A percentile compares a stretch with the other conserved stretches of the same genome.
Evolutionary conservation across 2,888 invertebrate genomes (phyloP).

Genomic region (Phengaris alcon): DNA sequence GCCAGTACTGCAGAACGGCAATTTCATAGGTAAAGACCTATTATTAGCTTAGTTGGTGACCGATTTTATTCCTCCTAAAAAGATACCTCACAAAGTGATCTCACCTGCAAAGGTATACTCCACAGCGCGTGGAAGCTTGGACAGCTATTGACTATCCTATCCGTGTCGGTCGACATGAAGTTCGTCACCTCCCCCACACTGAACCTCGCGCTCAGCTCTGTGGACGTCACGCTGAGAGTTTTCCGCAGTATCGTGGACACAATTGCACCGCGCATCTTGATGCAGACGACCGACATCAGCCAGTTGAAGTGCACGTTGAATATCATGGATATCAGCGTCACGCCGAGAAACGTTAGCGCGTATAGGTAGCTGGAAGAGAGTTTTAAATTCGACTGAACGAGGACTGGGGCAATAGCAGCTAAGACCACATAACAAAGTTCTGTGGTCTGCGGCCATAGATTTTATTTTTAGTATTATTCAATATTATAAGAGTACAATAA

Average conservation of each 20-base stretch:
- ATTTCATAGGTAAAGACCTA: no score
- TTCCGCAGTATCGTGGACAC: slow-evolving; percentile 85
- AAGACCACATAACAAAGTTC: no score
- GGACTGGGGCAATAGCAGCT: no score
- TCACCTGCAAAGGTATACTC: slow-evolving; percentile 95
- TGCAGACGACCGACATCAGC: slow-evolving; percentile 88
- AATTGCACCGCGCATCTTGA: slow-evolving; percentile 92
- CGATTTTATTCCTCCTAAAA: no score
- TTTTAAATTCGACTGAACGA: background rate
- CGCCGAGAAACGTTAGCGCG: slow-evolving; percentile 61
- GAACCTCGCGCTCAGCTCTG: slow-evolving; percentile 64
- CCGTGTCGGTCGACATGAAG: slow-evolving; percentile 97
- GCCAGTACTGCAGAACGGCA: no score
- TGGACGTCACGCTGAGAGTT: slow-evolving; percentile 71
- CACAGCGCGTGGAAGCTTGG: slow-evolving; percentile 97
- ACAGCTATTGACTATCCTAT: slow-evolving; percentile 96
- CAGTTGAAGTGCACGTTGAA: slow-evolving; percentile 94
- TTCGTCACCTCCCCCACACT: slow-evolving; percentile 94
- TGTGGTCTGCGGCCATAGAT: no score
- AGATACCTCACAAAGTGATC: background rate
- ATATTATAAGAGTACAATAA: no score
- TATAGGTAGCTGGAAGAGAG: slow-evolving; percentile 61
- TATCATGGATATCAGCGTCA: slow-evolving; percentile 81
- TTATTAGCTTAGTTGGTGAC: no score
- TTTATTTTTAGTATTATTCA: no score